These are phyloP conservation scores for Cephus spinipes DNA, from an alignment of 2,888 invertebrate genomes.

Conservation along the genomic window DNA sequence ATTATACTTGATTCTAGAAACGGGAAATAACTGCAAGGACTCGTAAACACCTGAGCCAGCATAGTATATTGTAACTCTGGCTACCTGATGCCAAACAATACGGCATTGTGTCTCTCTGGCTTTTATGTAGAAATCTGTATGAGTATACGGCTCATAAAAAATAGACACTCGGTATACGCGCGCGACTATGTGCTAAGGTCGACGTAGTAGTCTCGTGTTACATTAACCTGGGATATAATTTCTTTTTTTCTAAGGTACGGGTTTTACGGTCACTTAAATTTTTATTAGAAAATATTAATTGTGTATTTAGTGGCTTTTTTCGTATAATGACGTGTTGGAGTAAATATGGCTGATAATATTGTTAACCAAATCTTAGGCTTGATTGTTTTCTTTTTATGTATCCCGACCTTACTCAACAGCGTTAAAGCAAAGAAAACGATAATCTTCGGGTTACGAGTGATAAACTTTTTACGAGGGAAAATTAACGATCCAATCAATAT, in stretches of 20 bases:
- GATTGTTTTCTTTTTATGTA: neutral
- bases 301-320: neutral
- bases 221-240: neutral
- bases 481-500: neutral
- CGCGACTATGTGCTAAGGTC: neutral
- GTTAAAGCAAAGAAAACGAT: neutral
- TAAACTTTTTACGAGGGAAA: neutral
- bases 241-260: neutral
- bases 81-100: constrained; percentile 40
- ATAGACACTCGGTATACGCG: neutral
- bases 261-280: neutral
- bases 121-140: neutral
- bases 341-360: neutral
- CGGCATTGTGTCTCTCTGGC: constrained; percentile 34
- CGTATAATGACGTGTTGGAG: neutral
- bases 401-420: neutral
- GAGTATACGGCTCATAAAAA: neutral
- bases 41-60: constrained; percentile 31
- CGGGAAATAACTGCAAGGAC: constrained; percentile 1
- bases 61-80: constrained; percentile 24
- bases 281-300: neutral
- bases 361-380: too few species aligned
- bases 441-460: neutral
- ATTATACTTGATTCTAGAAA: neutral
- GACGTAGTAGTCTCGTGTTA: neutral